Conservation (phyloP, 2,888 invertebrate genomes). For the Heterodera filipjevi region DNA sequence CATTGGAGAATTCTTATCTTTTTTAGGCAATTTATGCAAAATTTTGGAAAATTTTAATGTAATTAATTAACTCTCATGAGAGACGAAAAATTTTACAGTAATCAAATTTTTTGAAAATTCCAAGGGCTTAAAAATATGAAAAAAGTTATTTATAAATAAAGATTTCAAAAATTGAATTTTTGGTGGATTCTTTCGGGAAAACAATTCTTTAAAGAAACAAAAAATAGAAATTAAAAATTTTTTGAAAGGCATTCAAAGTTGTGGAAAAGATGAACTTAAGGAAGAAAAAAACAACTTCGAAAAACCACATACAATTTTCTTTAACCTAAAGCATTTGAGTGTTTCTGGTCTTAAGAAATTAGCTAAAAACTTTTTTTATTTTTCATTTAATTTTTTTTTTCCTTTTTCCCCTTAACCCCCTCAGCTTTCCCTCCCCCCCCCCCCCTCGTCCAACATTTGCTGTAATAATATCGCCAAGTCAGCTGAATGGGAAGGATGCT, state of each 20-base stretch:
- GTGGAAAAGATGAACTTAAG: no score
- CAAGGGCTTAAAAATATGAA: no score
- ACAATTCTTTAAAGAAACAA: no score
- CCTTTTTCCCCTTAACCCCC: constrained; percentile 5
- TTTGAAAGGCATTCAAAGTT: no score
- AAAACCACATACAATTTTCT: no score
- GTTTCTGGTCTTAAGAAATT: no score
- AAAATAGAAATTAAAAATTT: neutral
- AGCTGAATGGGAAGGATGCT: neutral
- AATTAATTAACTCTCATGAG: no score
- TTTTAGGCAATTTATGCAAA: neutral
- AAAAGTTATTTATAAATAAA: neutral
- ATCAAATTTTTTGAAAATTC: no score
- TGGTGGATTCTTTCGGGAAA: neutral
- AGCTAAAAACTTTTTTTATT: neutral
- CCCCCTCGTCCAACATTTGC: neutral
- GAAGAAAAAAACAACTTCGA: no score
- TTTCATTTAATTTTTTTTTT: neutral
- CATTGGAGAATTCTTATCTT: neutral
- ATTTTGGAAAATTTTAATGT: no score
- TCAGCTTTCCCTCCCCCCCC: neutral
- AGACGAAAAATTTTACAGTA: neutral
- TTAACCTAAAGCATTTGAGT: no score
- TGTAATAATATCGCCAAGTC: constrained; percentile 9
- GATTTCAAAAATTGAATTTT: neutral